Base-by-base conservation (phyloP, 35 echinoderm and acorn worm species). In the Strongylocentrotus purpuratus region DNA sequence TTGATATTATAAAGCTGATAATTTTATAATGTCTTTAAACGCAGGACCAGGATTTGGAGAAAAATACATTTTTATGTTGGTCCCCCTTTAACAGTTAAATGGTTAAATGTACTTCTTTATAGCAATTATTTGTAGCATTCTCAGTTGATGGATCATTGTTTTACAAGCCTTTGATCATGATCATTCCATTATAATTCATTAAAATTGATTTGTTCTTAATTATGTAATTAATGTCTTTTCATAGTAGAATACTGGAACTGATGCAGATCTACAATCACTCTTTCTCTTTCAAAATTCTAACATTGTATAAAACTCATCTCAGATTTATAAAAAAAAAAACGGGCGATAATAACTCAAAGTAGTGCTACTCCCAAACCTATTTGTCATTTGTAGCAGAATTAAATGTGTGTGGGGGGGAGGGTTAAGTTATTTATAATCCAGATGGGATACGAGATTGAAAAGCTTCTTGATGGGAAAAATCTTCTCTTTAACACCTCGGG, bases 331-430 rank as follows among this genome's bases (percentile, higher is more conserved):
- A 78, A 28, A 5, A 78, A 1, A 78, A 78, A 78, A 78, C 25
- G 65, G 28, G 7, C 65, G n/a, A 78, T 78, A 7, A 78, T 78
- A 78, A 78, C 20, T 78, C 65, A 78, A 78, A 78, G 65, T 22
- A 78, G 28, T 7, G 17, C 65, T n/a, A 28, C 20, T 22, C 22
- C 7, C 20, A 28, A 78, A 78, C 22, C 65, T 78, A n/a, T n/a
- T n/a, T 28, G 65, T 78, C 65, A 78, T 78, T 78, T 78, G 65
- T 78, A n/a, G 65, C 65, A 78, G 65, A 78, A 78, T 78, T 78
- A n/a, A 55, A 78, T 78, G 28, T 78, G 65, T 78, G 20, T n/a
- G 4, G 20, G 65, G 7, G 65, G 28, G 65, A 28, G 65, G 65
- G 65, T 78, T 78, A 28, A n/a, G 4, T 78, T 78, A 78, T 78